Percentiles rank a stretch among this genome's conserved stretches.
Evolutionary conservation across 2,113 vertebrate genomes (phyloP).

Genomic region (Ameiurus melas): DNA sequence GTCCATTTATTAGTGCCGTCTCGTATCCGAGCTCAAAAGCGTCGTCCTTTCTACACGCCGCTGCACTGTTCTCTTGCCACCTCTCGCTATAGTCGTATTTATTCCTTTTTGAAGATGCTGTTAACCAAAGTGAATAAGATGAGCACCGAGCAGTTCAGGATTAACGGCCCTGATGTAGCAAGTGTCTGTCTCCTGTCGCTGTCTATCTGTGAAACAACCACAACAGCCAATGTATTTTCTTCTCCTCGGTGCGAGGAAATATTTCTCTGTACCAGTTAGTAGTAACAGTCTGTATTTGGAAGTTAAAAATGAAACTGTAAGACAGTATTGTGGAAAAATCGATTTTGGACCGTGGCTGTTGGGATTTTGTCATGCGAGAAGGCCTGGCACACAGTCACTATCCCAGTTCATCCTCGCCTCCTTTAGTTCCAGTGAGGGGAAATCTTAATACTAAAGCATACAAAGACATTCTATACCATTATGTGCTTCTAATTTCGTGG

Average conservation of each 20-base stretch:
- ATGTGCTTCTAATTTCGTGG: neutral
- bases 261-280: neutral
- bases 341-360: neutral
- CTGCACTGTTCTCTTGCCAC: neutral
- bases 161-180: neutral
- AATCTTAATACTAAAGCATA: neutral
- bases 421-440: neutral
- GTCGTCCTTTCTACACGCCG: neutral
- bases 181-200: neutral
- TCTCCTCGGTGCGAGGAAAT: neutral
- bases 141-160: neutral
- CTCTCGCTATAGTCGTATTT: neutral
- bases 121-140: neutral
- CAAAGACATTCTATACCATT: neutral
- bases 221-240: neutral
- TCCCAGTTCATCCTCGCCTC: neutral
- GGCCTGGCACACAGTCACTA: neutral
- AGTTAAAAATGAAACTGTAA: neutral
- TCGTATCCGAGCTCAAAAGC: neutral
- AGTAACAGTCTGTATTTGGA: neutral
- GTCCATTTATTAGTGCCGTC: conserved; percentile 15
- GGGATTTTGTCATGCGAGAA: neutral
- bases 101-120: neutral
- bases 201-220: neutral
- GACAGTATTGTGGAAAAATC: neutral